Evolutionary conservation across 2,113 vertebrate genomes (phyloP).

Genomic region (Tupaia chinensis): DNA sequence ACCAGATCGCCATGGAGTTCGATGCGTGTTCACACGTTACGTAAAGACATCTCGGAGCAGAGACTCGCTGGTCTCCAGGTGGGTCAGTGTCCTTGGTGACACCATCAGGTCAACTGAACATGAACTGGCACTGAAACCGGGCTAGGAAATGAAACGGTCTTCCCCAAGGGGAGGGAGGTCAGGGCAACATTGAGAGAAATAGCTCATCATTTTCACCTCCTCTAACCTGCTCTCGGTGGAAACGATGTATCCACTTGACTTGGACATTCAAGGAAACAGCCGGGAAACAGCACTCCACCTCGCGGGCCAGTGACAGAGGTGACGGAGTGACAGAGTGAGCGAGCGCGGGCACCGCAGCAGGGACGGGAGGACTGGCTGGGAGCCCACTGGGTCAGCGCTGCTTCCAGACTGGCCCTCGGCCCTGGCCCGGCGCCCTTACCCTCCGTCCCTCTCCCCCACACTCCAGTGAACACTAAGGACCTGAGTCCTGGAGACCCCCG

Average conservation of each 20-base stretch:
- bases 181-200: neutral
- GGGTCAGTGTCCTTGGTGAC: neutral
- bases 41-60: neutral
- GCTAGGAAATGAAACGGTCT: neutral
- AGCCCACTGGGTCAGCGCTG: no score
- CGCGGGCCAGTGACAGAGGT: neutral
- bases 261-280: neutral
- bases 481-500: no score
- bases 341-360: no score
- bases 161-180: neutral
- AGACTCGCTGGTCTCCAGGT: neutral
- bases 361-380: no score
- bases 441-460: neutral
- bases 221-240: neutral
- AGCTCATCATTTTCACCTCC: neutral
- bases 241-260: neutral
- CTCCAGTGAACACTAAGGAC: neutral
- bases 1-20: neutral
- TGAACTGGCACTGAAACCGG: neutral
- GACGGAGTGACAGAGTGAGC: no score
- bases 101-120: neutral
- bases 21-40: neutral
- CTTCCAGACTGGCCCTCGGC: no score
- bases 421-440: neutral
- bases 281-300: neutral